Evolutionary conservation across 1,140 invertebrate genomes (phyloP), one percentile per base, ranked within the genome.

Genomic region (Drosophila truncata): DNA sequence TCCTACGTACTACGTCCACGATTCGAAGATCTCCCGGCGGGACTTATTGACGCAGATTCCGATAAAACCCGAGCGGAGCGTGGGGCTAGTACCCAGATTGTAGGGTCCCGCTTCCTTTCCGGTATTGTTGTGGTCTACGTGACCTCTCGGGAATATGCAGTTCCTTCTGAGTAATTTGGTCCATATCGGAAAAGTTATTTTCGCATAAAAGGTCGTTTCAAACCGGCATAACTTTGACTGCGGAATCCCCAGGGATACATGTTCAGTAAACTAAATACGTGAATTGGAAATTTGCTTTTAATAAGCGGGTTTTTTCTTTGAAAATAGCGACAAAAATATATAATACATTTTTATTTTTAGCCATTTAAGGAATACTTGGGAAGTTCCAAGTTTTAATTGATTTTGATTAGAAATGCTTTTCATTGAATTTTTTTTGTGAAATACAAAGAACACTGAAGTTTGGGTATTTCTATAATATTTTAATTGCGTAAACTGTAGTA

Each of bases 101-200:
- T 7, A 3, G 33, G 2, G 52, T 4, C 5, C 5, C 14, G 20
- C 27, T 65, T 44, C 4, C 23, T 10, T 44, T 54, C 29, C 29
- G 35, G n/a, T 0, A 25, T 37, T 27, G 23, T 16, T 25, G 18
- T 37, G 78, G 82, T 49, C 70, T 86, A 86, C 83, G 82, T 86
- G 82, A 86, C 83, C 71, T 54, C 54, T 67, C 4, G 18, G 57
- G 31, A 49, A 61, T 87, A 47, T 18, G 29, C 31, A 33, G 20
- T 37, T 55, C 31, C 13, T 35, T 27, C 37, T 69, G 23, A 23
- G 27, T 37, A n/a, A 61, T 11, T 37, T 29, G 66, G 39, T 55
- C 39, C 50, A 47, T 35, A 44, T 46, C 11, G 42, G 41, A 44
- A 66, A 10, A 39, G 27, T 16, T 9, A 35, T 1, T 5, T 20